A percentile compares a stretch with the other conserved stretches of the same genome.
Conservation (phyloP, 2,113 vertebrate species). For the Emberiza fucata region DNA sequence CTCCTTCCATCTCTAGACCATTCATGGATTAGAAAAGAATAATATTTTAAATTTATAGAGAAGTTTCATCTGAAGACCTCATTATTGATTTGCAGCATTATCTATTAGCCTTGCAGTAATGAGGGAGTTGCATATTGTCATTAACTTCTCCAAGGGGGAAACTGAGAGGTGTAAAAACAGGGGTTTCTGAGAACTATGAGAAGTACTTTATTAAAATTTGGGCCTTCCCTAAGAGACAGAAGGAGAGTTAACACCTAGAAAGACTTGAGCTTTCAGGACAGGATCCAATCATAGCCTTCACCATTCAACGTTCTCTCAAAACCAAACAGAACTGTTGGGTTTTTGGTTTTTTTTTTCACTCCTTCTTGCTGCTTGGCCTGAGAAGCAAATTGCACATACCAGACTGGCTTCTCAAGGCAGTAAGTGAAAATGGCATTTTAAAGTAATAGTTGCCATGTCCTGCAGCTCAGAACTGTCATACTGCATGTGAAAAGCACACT, state of each 20-base stretch:
- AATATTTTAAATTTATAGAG: neutral
- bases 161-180: neutral
- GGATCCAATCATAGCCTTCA: neutral
- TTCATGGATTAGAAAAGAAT: neutral
- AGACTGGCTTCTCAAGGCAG: neutral
- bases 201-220: neutral
- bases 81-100: neutral
- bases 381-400: neutral
- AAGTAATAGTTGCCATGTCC: constrained; percentile 11
- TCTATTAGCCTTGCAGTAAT: neutral
- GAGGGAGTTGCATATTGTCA: neutral
- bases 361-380: neutral
- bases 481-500: constrained; percentile 32
- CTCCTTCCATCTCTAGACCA: neutral
- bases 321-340: neutral
- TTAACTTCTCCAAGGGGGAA: neutral
- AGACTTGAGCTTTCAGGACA: neutral
- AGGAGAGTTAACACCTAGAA: neutral
- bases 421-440: constrained; percentile 30
- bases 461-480: neutral
- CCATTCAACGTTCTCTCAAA: neutral
- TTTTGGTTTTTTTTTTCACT: neutral
- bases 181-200: neutral
- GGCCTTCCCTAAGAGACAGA: neutral
- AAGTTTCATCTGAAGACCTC: neutral